Base-by-base conservation (phyloP, 2,888 invertebrate genomes). In the Tinea trinotella region DNA sequence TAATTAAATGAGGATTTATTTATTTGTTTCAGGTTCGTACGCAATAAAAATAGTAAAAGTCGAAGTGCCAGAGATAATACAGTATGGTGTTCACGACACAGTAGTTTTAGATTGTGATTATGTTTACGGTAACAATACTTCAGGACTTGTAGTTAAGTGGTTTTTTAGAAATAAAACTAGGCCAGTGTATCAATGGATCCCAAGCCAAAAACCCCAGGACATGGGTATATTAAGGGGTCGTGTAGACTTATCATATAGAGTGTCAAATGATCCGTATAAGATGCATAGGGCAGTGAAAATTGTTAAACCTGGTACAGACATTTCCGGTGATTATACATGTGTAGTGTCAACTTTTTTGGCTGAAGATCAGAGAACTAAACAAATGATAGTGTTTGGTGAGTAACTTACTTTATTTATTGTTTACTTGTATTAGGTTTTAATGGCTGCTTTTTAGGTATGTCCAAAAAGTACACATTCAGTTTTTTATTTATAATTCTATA, bases 121-220 rank as follows among this genome's bases (percentile, higher is more conserved):
- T 61, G 84, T 52, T 20, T 72, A 90, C 49, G 87, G 88, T 46
- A 90, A 89, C 55, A 88, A 89, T 63, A 90, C 91, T 60, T 76
- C 87, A 0, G 91, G 91, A 6, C 77, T 94, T 30, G 91, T 93
- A 55, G 90, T 93, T 22, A 93, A 93, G 76, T 93, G 94, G 93
- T 92, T 89, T 74, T 88, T 91, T 66, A 90, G 90, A 70, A 89
- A 90, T 66, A 89, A 88, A 67, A 85, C 88, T 1, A 81, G 89
- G 56, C 88, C 90, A 5, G 91, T 93, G 52, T 94, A 93, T 71
- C 93, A 93, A 72, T 94, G 93, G 93, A 93, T 93, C 57, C 90
- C 89, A 15, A 88, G 89, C 1, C 87, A 89, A 60, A 87, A 87
- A 58, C 92, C 92, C 0, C 90, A 90, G 64, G 91, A 89, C 55